Base-by-base conservation (phyloP, 2,888 invertebrate genomes). In the Ptycholaimellus sp. region DNA sequence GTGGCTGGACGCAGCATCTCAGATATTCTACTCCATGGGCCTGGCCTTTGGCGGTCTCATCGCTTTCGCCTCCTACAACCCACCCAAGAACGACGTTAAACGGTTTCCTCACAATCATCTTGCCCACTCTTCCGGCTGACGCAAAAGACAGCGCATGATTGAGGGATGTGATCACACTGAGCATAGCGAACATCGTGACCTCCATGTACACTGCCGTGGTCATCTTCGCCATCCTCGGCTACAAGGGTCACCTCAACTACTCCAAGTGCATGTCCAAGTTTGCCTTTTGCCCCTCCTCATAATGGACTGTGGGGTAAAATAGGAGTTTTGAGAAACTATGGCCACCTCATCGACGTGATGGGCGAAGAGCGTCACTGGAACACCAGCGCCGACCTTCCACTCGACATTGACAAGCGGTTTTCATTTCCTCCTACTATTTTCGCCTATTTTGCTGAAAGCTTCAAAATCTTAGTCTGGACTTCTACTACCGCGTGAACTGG, bases 1-100 rank as follows among this genome's bases (percentile, higher is more conserved):
- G 1, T 87, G 87, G 87, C 64, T 87, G 51, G 85, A 85, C 57
- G 85, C 87, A 2, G 85, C 87, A 1, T 85, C 85, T 0, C 87
- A 87, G 66, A 85, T 87, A 2, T 87, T 87, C 66, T 87, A 85
- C 63, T 83, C 83, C 1, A 80, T 82, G 59, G 85, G 85, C 2
- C 66, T 87, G 40, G 85, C 83, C 5, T 87, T 87, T 60, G 87
- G 87, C 2, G 85, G 51, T n/a, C 67, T 87, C 40, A 83, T 87
- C 51, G 83, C 85, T 1, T 87, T 85, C 60, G 83, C 85, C 37
- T 82, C 82, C 46, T 87, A 87, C 67, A 87, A 87, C 60, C 75
- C 80, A 1, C 76, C 79, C 2, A 76, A 82, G 59, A 87, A 87
- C 66, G 81, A 87, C 66, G 83, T 82, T 60, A 80, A 82, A 36